phyloP scores from a whole-genome alignment of 2,113 vertebrate species.

The Ictidomys tridecemlineatus region DNA sequence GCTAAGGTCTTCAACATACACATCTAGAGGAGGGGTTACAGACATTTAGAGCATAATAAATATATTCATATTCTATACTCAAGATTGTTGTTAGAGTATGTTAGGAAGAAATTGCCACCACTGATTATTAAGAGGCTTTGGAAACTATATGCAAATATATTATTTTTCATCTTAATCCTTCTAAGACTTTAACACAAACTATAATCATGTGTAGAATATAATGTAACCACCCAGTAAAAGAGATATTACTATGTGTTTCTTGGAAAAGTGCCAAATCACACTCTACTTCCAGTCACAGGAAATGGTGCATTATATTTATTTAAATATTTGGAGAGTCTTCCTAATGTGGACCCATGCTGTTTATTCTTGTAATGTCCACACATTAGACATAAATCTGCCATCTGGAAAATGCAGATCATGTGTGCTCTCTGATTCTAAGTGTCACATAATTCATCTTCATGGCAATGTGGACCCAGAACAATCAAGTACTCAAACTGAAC shows the following conservation, averaged over 20 bases:
- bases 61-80: not conserved
- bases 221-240: not conserved
- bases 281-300: not conserved
- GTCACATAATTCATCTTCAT: not conserved
- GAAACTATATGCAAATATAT: not conserved
- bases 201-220: not conserved
- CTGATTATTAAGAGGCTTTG: not conserved
- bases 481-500: not conserved
- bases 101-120: not conserved
- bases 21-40: not conserved
- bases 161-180: not conserved
- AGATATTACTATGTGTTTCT: not conserved
- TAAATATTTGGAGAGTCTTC: slow-evolving; percentile 26
- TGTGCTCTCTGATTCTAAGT: not conserved
- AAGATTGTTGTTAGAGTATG: not conserved
- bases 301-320: not conserved
- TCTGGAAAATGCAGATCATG: not conserved
- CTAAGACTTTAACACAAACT: not conserved
- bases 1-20: not conserved
- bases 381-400: not conserved
- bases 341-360: not conserved
- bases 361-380: not conserved
- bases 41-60: not conserved
- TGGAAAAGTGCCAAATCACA: not conserved
- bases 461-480: not conserved